phyloP scores from a whole-genome alignment of 2,113 vertebrate genomes.

The Neotoma lepida region DNA sequence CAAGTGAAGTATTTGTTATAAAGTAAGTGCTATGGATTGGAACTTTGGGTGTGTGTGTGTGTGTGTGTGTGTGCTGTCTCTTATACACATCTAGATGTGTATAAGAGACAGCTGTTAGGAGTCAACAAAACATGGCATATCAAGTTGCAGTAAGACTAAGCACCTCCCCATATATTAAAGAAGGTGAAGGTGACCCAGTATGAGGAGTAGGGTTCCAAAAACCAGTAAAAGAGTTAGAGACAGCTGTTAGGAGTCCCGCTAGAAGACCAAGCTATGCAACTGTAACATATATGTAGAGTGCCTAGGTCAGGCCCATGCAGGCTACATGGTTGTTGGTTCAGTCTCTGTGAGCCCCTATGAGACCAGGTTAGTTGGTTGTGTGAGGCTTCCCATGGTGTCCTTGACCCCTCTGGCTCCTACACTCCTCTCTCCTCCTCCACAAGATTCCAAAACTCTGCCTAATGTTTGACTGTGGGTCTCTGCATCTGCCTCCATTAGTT shows the following conservation, averaged over 20 bases:
- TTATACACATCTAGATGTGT: no score
- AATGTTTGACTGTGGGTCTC: background rate
- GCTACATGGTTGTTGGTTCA: background rate
- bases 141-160: background rate
- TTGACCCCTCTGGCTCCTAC: background rate
- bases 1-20: background rate
- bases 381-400: background rate
- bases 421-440: background rate
- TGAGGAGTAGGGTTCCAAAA: background rate
- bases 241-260: background rate
- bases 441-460: background rate
- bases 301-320: background rate
- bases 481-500: background rate
- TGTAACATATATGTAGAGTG: background rate
- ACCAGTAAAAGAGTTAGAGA: background rate
- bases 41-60: background rate
- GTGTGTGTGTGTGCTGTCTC: background rate
- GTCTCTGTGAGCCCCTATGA: background rate
- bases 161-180: background rate
- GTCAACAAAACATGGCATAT: background rate
- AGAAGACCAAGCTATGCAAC: background rate
- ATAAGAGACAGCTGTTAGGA: no score
- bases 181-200: background rate
- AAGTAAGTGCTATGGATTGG: background rate
- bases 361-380: background rate